Percentiles rank a stretch among this genome's conserved stretches.
Evolutionary conservation across 2,888 invertebrate species (phyloP).

Genomic region (Atherix ibis): DNA sequence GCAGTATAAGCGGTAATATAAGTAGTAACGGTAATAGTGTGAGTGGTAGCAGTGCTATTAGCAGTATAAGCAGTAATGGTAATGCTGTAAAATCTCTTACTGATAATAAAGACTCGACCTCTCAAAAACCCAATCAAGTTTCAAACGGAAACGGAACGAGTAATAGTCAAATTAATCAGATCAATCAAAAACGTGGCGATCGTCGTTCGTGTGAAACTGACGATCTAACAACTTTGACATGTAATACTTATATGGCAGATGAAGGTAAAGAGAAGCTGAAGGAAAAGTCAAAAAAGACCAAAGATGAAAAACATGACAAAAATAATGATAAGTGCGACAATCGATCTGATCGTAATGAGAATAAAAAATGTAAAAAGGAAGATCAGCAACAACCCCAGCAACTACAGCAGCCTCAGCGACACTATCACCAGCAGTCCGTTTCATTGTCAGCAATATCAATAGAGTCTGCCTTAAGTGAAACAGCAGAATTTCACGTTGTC

Average conservation of each 20-base stretch:
- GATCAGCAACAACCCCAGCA: too few relatives aligned
- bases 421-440: too few relatives aligned
- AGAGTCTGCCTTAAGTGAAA: conserved; percentile 34
- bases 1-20: conserved; percentile 15
- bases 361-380: conserved; percentile 10
- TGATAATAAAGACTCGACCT: too few relatives aligned
- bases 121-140: too few relatives aligned
- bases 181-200: conserved; percentile 23
- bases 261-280: conserved; percentile 15
- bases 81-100: too few relatives aligned
- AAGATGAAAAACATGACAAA: conserved; percentile 6
- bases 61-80: conserved; percentile 21
- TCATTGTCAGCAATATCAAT: conserved; percentile 12
- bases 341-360: not conserved
- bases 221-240: conserved; percentile 36
- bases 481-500: conserved; percentile 66
- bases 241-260: conserved; percentile 17
- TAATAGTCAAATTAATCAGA: conserved; percentile 5
- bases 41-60: conserved; percentile 6
- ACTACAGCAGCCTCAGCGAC: too few relatives aligned
- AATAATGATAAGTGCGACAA: conserved; percentile 6
- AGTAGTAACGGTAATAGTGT: conserved; percentile 18
- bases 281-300: conserved; percentile 13
- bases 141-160: conserved; percentile 9
- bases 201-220: conserved; percentile 54